Base-by-base conservation (phyloP, 2,888 invertebrate genomes). In the Pterostichus niger region DNA sequence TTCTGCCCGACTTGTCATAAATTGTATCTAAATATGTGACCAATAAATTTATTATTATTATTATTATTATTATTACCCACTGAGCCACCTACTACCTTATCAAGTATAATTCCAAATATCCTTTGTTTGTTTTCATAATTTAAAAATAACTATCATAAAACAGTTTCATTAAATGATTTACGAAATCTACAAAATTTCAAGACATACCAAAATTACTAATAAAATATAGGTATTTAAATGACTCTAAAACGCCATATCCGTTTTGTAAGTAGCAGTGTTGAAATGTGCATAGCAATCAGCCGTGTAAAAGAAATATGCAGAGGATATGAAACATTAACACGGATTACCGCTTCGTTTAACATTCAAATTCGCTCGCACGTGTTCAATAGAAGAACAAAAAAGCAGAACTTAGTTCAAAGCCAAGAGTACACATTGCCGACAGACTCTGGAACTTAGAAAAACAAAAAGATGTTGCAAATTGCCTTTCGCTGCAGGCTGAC, bases 261-360 rank as follows among this genome's bases (percentile, higher is more conserved):
- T 49, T 64, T 7, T 49, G 49, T 11, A 49, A 49, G 6, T 49
- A 0, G 13, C n/a, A 64, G 31, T 64, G 59, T 59, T 17, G 59
- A 11, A 64, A 64, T 35, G n/a, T 64, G 33, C 2, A n/a, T 11
- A 49, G 49, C 9, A 64, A 64, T 64, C 59, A 64, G 10, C 13
- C 64, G 13, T 2, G 33, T 64, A 33, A 31, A 40, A 64, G 33
- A 64, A 64, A 35, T 64, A 64, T 31, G 33, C 35, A 35, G 33
- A 64, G 64, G 64, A 64, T 64, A 64, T 35, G 35, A 64, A 64
- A 33, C 35, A 64, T 64, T 40, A 64, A 6, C 64, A 64, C 64
- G 64, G 64, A 59, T 59, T 10, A 59, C 59, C 59, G 59, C 59
- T 64, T 64, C 35, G 64, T 35, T 64, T 33, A 64, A 64, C 64